These are phyloP conservation scores for Gari tellinella DNA, from an alignment of 2,888 invertebrate species.

Conservation along the genomic window DNA sequence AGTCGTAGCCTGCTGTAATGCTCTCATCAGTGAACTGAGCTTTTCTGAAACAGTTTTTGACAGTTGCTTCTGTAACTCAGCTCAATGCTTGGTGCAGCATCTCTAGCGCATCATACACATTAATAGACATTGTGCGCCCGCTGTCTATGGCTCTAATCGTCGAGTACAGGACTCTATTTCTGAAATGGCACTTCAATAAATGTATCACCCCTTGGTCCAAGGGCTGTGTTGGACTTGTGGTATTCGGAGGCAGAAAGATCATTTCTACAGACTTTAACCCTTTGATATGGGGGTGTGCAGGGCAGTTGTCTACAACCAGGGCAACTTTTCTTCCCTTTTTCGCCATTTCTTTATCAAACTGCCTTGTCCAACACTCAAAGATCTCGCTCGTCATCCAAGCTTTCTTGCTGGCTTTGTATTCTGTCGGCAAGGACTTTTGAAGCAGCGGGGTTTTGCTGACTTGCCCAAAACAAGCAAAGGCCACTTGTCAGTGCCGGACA, in stretches of 20 bases:
- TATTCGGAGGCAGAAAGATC: slow-evolving; percentile 66
- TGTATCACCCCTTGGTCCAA: slow-evolving; percentile 70
- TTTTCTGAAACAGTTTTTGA: slow-evolving; percentile 22
- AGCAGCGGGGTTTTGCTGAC: slow-evolving; percentile 8
- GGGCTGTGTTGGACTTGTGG: slow-evolving; percentile 63
- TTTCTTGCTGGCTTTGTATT: slow-evolving; percentile 4
- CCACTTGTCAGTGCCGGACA: no score
- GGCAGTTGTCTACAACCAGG: slow-evolving; percentile 64
- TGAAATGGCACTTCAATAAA: slow-evolving; percentile 53
- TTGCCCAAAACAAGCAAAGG: no score
- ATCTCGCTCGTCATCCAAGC: slow-evolving; percentile 46
- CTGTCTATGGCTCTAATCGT: slow-evolving; percentile 25
- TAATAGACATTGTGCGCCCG: slow-evolving; percentile 8
- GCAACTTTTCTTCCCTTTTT: slow-evolving; percentile 32
- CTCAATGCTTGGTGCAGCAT: slow-evolving; percentile 48
- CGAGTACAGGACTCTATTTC: slow-evolving; percentile 20
- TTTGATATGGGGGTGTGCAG: slow-evolving; percentile 56
- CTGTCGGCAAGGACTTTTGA: slow-evolving; percentile 1
- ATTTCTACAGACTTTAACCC: slow-evolving; percentile 41
- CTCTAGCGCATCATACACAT: slow-evolving; percentile 39
- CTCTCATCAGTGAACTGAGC: slow-evolving; percentile 32
- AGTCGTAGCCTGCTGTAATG: no score
- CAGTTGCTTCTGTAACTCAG: slow-evolving; percentile 15
- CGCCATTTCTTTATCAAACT: slow-evolving; percentile 44
- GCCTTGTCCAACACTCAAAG: slow-evolving; percentile 59